phyloP scores from a whole-genome alignment of 1,140 invertebrate species.

The Oedothorax gibbosus region DNA sequence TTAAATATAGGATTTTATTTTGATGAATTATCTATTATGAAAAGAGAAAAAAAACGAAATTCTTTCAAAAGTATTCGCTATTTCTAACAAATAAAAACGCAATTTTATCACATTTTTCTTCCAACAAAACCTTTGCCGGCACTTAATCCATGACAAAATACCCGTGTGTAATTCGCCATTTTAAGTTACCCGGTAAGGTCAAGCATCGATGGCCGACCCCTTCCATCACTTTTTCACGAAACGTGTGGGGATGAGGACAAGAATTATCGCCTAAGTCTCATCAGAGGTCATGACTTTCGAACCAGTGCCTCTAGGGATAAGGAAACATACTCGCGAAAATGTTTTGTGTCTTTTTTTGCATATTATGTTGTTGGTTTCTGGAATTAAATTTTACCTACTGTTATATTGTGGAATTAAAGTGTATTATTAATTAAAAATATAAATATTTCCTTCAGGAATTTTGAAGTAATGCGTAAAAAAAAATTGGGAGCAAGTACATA shows the following conservation, averaged over 20 bases:
- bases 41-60: conserved; percentile 14
- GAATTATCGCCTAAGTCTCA: conserved; percentile 36
- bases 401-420: too few species aligned
- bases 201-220: conserved; percentile 46
- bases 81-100: background rate
- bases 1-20: too few species aligned
- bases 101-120: too few species aligned
- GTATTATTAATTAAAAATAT: too few species aligned
- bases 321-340: conserved; percentile 1
- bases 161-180: conserved; percentile 35
- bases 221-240: conserved; percentile 42
- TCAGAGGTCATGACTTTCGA: conserved; percentile 1
- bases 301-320: background rate
- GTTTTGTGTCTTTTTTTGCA: background rate
- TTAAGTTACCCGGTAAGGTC: conserved; percentile 12
- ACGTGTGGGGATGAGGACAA: conserved; percentile 20
- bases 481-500: too few species aligned
- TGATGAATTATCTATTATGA: too few species aligned
- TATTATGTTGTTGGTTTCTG: background rate
- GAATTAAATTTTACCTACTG: too few species aligned
- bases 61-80: conserved; percentile 25
- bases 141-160: conserved; percentile 12
- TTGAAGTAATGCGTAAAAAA: too few species aligned
- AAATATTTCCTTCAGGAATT: too few species aligned
- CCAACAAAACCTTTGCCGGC: background rate